Base-by-base conservation (phyloP, 2,888 invertebrate genomes). In the Sinohyriopsis cumingii region DNA sequence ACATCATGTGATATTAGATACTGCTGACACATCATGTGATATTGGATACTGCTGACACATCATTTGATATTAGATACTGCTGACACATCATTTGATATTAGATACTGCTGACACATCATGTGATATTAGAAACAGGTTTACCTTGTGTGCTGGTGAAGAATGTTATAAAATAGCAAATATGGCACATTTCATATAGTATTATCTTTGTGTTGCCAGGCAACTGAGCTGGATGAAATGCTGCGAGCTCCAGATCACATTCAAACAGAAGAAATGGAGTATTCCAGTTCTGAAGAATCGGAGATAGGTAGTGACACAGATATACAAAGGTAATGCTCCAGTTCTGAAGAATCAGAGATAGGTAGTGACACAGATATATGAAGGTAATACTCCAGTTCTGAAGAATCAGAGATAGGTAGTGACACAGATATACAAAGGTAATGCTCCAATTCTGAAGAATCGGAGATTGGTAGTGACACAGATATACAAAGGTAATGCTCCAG, bases 391-490 rank as follows among this genome's bases (percentile, higher is more conserved):
- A 84, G 83, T 63, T 77, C 83, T 15, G 91, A 92, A 65, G 94
- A 94, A 87, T 94, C 93, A 18, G 94, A 94, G 88, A 87, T 94
- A 62, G 94, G 94, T 87, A 93, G 93, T 82, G 93, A 93, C 68
- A 87, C 86, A n/a, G 93, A 92, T 45, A 45, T 15, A 15, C 45
- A 82, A 73, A 84, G 84, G 83, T 82, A 82, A 22, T 72, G 80
- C 53, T 73, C 77, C 24, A 84, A 82, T 63, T 77, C 83, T 15
- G 91, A 92, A 65, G 94, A 94, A 87, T 94, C 93, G 15, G 94
- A 94, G 88, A 87, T 94, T 61, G 94, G 94, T 87, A 93, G 93
- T 82, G 93, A 93, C 68, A 87, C 86, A n/a, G 93, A 92, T 45
- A 45, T 45, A 15, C 12, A 82, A 73, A 84, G 84, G 82, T 82